A percentile compares a stretch with the other conserved stretches of the same genome.
These are phyloP conservation scores for Apaloderma vittatum DNA, from an alignment of 2,113 vertebrate genomes.

Conservation along the genomic window DNA sequence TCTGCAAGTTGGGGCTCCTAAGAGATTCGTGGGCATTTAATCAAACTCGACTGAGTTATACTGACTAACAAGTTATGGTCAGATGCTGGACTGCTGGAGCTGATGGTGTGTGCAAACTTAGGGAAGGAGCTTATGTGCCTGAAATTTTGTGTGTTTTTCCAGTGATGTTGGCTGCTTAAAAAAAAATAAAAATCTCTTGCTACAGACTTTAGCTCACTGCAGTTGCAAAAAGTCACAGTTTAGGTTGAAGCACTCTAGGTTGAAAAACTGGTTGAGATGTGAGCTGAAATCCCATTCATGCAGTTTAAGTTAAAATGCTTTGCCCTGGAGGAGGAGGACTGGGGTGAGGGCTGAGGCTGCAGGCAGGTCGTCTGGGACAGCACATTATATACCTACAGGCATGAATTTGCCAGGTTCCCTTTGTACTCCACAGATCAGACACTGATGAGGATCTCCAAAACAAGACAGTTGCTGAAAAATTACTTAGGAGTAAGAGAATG, in stretches of 20 bases:
- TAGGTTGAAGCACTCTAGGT: background rate
- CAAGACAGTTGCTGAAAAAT: background rate
- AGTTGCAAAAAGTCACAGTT: background rate
- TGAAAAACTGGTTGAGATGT: background rate
- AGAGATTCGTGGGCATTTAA: conserved; percentile 11
- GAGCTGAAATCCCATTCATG: background rate
- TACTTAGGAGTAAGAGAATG: background rate
- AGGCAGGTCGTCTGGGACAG: background rate
- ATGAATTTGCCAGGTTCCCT: background rate
- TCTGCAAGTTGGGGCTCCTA: conserved; percentile 1
- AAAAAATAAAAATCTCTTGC: background rate
- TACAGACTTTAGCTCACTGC: background rate
- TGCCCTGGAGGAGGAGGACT: background rate
- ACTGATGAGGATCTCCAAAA: background rate
- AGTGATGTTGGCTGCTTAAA: background rate
- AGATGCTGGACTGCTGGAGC: background rate
- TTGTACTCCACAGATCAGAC: background rate
- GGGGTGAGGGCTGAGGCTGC: background rate
- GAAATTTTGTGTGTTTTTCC: background rate
- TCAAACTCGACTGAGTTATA: background rate
- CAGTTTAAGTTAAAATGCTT: background rate
- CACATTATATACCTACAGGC: background rate
- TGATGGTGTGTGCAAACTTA: background rate
- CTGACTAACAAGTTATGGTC: background rate
- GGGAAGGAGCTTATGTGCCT: background rate